These are phyloP conservation scores for Arctia plantaginis DNA, from an alignment of 2,888 invertebrate species.

Conservation along the genomic window DNA sequence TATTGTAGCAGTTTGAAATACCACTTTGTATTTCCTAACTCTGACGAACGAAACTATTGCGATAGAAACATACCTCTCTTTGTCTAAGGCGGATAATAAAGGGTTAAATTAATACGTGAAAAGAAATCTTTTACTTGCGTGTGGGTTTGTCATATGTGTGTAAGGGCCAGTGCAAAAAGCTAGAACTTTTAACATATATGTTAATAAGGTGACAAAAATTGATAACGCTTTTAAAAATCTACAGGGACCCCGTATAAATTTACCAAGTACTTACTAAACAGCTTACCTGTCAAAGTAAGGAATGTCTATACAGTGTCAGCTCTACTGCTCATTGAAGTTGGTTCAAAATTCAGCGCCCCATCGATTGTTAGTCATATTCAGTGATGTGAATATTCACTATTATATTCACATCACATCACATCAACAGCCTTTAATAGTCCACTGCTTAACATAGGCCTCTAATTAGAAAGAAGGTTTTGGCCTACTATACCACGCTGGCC, in stretches of 20 bases:
- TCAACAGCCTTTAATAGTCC: too few relatives aligned
- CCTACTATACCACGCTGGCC: too few relatives aligned
- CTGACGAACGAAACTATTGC: background rate
- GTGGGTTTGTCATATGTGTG: background rate
- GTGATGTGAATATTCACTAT: too few relatives aligned
- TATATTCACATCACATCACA: too few relatives aligned
- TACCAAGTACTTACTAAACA: background rate
- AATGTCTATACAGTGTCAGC: background rate
- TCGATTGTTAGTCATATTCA: background rate
- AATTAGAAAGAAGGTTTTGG: too few relatives aligned
- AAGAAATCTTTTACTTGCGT: background rate
- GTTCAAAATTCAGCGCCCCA: background rate
- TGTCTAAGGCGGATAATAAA: background rate
- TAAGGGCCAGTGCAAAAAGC: background rate
- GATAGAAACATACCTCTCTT: background rate
- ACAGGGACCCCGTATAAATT: background rate
- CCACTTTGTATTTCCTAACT: slow-evolving; percentile 14
- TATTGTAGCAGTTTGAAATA: slow-evolving; percentile 9
- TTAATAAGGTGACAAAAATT: background rate
- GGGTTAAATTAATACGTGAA: background rate
- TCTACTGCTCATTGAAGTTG: background rate
- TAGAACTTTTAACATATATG: background rate
- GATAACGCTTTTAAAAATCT: background rate
- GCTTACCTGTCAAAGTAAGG: background rate
- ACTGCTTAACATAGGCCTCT: too few relatives aligned